Conservation (phyloP, 2,888 invertebrate genomes). For the Ornithoptera alexandrae region DNA sequence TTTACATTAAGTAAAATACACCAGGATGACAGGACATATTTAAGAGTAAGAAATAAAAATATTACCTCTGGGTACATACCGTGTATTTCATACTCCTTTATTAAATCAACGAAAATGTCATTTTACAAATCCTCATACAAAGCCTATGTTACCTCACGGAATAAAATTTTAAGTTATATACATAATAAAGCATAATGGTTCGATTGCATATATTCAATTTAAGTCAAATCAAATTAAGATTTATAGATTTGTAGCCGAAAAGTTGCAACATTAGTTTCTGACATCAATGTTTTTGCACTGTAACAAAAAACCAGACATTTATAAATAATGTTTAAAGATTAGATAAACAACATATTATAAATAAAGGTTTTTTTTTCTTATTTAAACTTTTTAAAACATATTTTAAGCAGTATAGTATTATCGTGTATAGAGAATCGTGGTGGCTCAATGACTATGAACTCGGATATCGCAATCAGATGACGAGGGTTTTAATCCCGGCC, state of each 20-base stretch:
- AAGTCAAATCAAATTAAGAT: constrained; percentile 1
- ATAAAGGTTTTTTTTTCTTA: neutral
- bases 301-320: constrained; percentile 1
- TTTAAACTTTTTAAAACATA: no score
- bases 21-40: no score
- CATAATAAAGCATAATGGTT: neutral
- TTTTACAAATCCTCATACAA: neutral
- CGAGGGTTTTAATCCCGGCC: no score
- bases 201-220: neutral
- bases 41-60: no score
- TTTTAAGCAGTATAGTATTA: no score
- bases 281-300: constrained; percentile 6
- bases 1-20: no score
- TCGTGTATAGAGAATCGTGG: no score
- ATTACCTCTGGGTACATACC: no score
- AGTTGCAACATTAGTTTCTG: neutral
- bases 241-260: neutral
- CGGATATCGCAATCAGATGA: no score
- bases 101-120: neutral
- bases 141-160: neutral
- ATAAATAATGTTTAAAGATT: constrained; percentile 3
- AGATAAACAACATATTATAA: neutral
- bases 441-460: no score
- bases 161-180: neutral
- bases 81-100: no score